A percentile compares a stretch with the other conserved stretches of the same genome.
phyloP scores from a whole-genome alignment of 1,140 invertebrate species.

The Bicyclus anynana region DNA sequence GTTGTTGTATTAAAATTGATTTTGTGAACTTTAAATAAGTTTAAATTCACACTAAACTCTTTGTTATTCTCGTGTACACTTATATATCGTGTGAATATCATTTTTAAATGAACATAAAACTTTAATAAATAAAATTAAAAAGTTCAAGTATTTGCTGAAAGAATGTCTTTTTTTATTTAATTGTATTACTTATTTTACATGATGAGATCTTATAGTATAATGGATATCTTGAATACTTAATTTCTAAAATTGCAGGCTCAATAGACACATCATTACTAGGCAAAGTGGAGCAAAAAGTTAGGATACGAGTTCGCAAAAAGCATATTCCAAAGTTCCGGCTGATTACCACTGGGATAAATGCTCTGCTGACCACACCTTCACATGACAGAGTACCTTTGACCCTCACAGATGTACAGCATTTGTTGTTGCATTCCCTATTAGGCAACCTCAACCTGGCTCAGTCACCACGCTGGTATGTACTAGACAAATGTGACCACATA shows the following conservation, averaged over 20 bases:
- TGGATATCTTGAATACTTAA: too few species aligned
- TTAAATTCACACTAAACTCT: too few species aligned
- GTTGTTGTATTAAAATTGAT: not conserved
- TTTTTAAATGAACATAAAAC: too few species aligned
- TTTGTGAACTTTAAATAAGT: not conserved
- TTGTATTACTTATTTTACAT: too few species aligned
- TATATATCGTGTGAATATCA: too few species aligned
- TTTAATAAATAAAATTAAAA: too few species aligned
- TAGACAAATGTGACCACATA: slow-evolving; percentile 85
- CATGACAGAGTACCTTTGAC: slow-evolving; percentile 85
- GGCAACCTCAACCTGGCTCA: slow-evolving; percentile 83
- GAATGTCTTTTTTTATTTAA: too few species aligned
- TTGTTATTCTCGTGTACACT: too few species aligned
- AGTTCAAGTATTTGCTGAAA: too few species aligned
- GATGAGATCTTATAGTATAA: too few species aligned
- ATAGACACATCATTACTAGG: not conserved
- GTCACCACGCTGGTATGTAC: slow-evolving; percentile 87
- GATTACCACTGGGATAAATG: slow-evolving; percentile 79
- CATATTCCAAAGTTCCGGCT: slow-evolving; percentile 79
- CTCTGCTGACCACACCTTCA: slow-evolving; percentile 74
- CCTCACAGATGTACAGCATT: slow-evolving; percentile 88
- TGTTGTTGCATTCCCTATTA: slow-evolving; percentile 86
- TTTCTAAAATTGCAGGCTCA: slow-evolving; percentile 7
- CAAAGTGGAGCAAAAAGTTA: not conserved
- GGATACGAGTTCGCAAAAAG: slow-evolving; percentile 77